These are phyloP conservation scores for Sus cebifrons DNA, from an alignment of 2,797 vertebrate species.

Conservation along the genomic window DNA sequence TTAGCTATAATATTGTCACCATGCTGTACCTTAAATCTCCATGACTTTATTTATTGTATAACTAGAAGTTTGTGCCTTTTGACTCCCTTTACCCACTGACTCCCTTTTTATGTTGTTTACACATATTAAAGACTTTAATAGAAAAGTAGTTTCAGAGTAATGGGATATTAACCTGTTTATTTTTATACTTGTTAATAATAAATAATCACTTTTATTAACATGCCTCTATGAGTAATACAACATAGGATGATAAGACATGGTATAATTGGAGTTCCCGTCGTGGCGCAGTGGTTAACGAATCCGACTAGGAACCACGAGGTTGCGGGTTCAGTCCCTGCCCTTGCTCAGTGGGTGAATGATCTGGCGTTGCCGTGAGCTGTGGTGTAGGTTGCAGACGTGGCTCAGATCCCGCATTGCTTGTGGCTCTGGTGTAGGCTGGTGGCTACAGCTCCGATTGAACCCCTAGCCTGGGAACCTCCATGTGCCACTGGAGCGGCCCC, in stretches of 20 bases:
- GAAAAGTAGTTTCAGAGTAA: neutral
- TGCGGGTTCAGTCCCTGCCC: too few species aligned
- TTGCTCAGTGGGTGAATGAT: too few species aligned
- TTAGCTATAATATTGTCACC: neutral
- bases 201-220: neutral
- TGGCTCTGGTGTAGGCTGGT: too few species aligned
- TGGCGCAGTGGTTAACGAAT: too few species aligned
- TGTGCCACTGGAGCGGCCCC: too few species aligned
- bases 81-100: neutral
- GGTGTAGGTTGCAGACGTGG: too few species aligned
- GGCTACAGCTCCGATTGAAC: too few species aligned
- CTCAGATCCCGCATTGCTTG: too few species aligned
- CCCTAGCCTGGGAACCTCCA: too few species aligned
- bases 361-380: too few species aligned
- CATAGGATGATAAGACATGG: neutral
- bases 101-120: neutral
- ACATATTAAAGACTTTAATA: neutral
- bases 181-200: constrained; percentile 17
- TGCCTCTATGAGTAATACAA: neutral
- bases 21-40: neutral
- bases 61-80: neutral
- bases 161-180: neutral
- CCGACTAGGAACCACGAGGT: too few species aligned
- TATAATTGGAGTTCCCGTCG: neutral
- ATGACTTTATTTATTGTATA: neutral